Evolutionary conservation across 2,888 invertebrate species (phyloP).

Genomic region (Ophraella communa): DNA sequence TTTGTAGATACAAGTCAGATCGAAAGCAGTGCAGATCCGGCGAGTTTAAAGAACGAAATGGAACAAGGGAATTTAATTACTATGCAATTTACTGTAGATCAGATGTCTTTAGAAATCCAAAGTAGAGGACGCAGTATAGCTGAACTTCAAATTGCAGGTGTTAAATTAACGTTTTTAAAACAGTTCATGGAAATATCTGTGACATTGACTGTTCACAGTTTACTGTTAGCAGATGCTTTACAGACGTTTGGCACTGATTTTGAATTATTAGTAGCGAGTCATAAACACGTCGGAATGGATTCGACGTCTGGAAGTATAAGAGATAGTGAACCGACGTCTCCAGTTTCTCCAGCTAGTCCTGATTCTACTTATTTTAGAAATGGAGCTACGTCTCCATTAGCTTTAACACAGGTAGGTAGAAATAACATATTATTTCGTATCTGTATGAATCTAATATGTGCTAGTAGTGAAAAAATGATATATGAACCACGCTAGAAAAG

Average conservation of each 20-base stretch:
- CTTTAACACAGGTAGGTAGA: slow-evolving; percentile 54
- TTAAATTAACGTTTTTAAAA: slow-evolving; percentile 77
- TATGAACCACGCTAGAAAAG: no score
- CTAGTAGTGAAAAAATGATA: neutral
- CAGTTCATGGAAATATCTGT: slow-evolving; percentile 77
- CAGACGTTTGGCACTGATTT: slow-evolving; percentile 96
- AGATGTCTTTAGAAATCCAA: slow-evolving; percentile 86
- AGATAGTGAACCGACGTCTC: slow-evolving; percentile 92
- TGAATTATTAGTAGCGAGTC: slow-evolving; percentile 92
- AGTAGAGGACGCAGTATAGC: slow-evolving; percentile 88
- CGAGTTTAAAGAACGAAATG: slow-evolving; percentile 51
- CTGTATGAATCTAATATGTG: neutral
- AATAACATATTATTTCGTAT: neutral
- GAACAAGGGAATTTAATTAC: slow-evolving; percentile 72
- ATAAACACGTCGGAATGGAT: slow-evolving; percentile 94
- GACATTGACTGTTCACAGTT: slow-evolving; percentile 88
- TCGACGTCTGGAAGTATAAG: slow-evolving; percentile 90
- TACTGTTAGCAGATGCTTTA: slow-evolving; percentile 91
- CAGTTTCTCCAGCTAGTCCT: slow-evolving; percentile 81
- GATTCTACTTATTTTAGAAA: slow-evolving; percentile 58
- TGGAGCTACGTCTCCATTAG: slow-evolving; percentile 63
- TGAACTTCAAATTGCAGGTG: slow-evolving; percentile 91
- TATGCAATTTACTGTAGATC: slow-evolving; percentile 87
- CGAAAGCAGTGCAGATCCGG: slow-evolving; percentile 41
- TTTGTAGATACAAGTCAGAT: slow-evolving; percentile 2